phyloP scores from a whole-genome alignment of 2,888 invertebrate genomes.

The Margaritifera margaritifera region DNA sequence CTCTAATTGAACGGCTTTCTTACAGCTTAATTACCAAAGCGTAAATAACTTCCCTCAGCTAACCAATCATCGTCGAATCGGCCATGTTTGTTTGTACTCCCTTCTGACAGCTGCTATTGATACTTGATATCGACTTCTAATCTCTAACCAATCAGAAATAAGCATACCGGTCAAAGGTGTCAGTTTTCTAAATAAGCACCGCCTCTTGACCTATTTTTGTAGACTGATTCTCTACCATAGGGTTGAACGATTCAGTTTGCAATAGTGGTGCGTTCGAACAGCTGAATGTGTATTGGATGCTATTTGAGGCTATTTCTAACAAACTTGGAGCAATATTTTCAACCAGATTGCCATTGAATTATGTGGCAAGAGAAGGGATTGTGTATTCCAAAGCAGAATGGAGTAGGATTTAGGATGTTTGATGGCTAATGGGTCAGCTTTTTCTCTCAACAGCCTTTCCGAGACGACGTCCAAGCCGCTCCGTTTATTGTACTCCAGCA shows the following conservation, averaged over 20 bases:
- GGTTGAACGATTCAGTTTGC: too few relatives aligned
- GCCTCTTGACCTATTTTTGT: conserved; percentile 50
- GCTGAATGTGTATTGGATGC: too few relatives aligned
- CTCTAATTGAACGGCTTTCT: too few relatives aligned
- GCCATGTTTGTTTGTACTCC: conserved; percentile 46
- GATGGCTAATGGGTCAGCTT: conserved; percentile 45
- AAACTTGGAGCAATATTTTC: too few relatives aligned
- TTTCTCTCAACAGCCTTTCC: conserved; percentile 27
- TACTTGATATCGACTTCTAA: conserved; percentile 44
- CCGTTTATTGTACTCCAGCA: too few relatives aligned
- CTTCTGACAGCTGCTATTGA: conserved; percentile 53
- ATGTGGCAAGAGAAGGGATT: too few relatives aligned
- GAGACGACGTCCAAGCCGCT: too few relatives aligned
- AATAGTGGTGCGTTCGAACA: too few relatives aligned
- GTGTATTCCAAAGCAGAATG: too few relatives aligned
- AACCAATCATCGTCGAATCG: conserved; percentile 43
- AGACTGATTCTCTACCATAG: conserved; percentile 15
- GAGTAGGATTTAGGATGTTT: conserved; percentile 24
- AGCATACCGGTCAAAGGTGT: conserved; percentile 40
- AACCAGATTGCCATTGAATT: too few relatives aligned
- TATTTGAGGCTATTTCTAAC: too few relatives aligned
- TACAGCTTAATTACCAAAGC: conserved; percentile 4
- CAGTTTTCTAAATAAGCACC: conserved; percentile 40
- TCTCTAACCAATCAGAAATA: conserved; percentile 44
- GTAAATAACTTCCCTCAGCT: conserved; percentile 35